phyloP scores from a whole-genome alignment of 2,113 vertebrate genomes.

The Anoura caudifer region DNA sequence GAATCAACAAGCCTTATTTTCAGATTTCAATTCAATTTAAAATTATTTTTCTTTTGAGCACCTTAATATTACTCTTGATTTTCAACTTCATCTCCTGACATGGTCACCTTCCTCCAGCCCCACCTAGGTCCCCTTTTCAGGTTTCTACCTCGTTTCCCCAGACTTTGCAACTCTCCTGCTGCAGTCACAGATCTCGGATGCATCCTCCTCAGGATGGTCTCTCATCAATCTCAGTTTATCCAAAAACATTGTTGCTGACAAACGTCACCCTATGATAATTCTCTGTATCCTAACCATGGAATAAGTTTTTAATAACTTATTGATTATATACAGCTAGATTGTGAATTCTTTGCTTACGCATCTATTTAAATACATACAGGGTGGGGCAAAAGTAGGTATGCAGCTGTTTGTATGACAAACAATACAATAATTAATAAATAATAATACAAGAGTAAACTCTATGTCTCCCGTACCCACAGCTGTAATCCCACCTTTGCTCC shows the following conservation, averaged over 20 bases:
- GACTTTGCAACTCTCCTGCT: background rate
- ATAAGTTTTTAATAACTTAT: background rate
- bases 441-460: too few relatives aligned
- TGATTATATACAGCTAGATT: background rate
- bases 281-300: background rate
- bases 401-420: too few relatives aligned
- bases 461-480: too few relatives aligned
- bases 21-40: background rate
- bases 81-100: background rate
- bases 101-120: background rate
- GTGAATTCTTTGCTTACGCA: background rate
- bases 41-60: background rate
- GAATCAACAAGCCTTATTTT: background rate
- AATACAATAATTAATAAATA: too few relatives aligned
- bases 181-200: background rate
- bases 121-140: background rate
- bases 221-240: background rate
- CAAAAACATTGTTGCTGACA: background rate
- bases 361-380: background rate
- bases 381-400: too few relatives aligned
- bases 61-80: background rate
- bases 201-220: background rate
- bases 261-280: background rate
- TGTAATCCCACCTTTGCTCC: too few relatives aligned
- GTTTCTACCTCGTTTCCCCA: background rate